These are phyloP conservation scores for Pinctada fucata DNA, from an alignment of 2,888 invertebrate species.

Conservation along the genomic window DNA sequence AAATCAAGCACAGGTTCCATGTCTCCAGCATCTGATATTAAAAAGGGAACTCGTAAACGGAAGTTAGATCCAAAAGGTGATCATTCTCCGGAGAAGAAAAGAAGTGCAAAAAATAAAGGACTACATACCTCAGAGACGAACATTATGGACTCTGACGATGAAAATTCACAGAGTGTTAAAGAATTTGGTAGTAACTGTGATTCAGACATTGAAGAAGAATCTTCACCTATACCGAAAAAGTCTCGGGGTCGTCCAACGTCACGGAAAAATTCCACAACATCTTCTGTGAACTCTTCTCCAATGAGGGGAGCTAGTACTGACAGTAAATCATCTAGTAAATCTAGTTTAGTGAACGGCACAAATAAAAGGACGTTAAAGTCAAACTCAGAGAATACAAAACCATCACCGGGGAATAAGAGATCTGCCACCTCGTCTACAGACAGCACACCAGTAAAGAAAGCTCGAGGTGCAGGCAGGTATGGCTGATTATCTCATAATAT, in stretches of 20 bases:
- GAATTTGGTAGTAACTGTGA: conserved; percentile 22
- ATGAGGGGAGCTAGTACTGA: conserved; percentile 38
- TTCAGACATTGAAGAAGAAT: conserved; percentile 21
- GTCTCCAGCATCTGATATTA: background rate
- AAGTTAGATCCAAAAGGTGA: background rate
- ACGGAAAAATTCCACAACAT: conserved; percentile 25
- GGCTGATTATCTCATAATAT: background rate
- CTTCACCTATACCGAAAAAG: conserved; percentile 9
- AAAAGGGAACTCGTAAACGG: background rate
- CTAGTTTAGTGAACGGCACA: conserved; percentile 40
- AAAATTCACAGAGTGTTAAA: conserved; percentile 21
- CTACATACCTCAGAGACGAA: conserved; percentile 10
- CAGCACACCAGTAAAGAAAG: conserved; percentile 35
- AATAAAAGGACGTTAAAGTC: conserved; percentile 36
- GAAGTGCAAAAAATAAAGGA: conserved; percentile 9
- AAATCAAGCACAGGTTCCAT: conserved; percentile 5
- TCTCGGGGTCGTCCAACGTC: conserved; percentile 10
- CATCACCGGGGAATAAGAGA: conserved; percentile 34
- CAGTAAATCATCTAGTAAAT: conserved; percentile 41
- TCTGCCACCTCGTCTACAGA: conserved; percentile 21
- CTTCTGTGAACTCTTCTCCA: conserved; percentile 32
- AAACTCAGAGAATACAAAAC: conserved; percentile 36
- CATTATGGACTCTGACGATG: conserved; percentile 19
- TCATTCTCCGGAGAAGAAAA: conserved; percentile 11
- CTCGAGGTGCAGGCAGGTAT: conserved; percentile 20